Evolutionary conservation across 2,888 invertebrate species (phyloP).

Genomic region (Hydraecia micacea): DNA sequence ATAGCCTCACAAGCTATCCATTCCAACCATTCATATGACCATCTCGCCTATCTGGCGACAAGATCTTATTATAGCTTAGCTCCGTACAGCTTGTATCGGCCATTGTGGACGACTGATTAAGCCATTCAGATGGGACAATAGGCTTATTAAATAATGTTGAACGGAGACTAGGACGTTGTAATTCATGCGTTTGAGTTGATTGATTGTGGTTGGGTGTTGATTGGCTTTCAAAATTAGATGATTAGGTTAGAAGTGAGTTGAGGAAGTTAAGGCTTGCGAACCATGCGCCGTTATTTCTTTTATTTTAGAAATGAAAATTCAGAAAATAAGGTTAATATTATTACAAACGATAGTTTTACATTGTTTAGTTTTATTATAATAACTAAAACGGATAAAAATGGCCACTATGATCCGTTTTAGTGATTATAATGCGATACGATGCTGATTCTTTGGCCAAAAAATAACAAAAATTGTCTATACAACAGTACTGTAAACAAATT

Average conservation of each 20-base stretch:
- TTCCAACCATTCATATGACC: constrained; percentile 36
- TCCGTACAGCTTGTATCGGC: constrained; percentile 51
- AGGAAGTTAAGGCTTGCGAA: neutral
- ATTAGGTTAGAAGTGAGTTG: neutral
- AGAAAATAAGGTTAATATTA: too few relatives aligned
- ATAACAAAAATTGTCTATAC: neutral
- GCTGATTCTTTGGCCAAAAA: neutral
- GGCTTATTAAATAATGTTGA: constrained; percentile 68
- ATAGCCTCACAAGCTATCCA: constrained; percentile 12
- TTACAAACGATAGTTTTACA: too few relatives aligned
- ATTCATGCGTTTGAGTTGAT: constrained; percentile 51
- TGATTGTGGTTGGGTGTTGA: constrained; percentile 35
- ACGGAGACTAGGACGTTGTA: constrained; percentile 4
- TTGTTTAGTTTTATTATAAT: too few relatives aligned
- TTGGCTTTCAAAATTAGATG: constrained; percentile 5
- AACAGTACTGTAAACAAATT: neutral
- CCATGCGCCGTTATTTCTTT: too few relatives aligned
- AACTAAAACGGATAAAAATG: too few relatives aligned
- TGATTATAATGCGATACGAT: too few relatives aligned
- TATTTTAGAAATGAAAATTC: too few relatives aligned
- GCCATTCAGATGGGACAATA: constrained; percentile 71
- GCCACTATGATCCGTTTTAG: too few relatives aligned
- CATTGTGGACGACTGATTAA: constrained; percentile 71
- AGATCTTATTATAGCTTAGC: constrained; percentile 51
- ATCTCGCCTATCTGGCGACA: constrained; percentile 37